Evolutionary conservation across 2,113 vertebrate genomes (phyloP), one percentile per base, ranked within the genome.

Genomic region (Elgaria multicarinata): DNA sequence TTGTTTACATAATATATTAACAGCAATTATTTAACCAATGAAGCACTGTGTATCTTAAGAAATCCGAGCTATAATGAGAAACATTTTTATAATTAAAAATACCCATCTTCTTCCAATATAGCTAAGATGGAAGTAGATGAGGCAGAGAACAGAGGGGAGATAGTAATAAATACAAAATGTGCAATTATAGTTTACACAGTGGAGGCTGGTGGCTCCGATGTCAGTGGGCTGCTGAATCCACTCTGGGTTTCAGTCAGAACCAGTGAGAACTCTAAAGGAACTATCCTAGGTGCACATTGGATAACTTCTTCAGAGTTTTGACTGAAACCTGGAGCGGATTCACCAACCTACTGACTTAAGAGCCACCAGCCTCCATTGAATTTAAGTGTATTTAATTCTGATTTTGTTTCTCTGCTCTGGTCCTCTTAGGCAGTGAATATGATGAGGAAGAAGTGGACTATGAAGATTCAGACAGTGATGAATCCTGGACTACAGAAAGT

Each of bases 401-500:
- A 3, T 42, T 91, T 92, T 55, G 3, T 89, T 84, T 90, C 55
- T 18, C 87, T 91, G 10, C 81, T 76, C 50, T 62, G 0, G 6
- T 79, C 91, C 89, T 92, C 66, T 31, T 96, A 99, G 99, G 99
- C 91, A 99, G 99, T 5, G 98, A 99, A 94, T 99, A 99, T 67
- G 99, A 99, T 42, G 99, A 99, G 88, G 98, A 99, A 96, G 99
- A 99, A 89, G 98, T 98, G 85, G 99, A 99, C 93, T 99, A 98
- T 39, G 98, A 99, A 96, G 99, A 99, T 95, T 99, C 99, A 2
- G 99, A 99, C 97, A 99, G 99, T 64, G 98, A 99, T 10, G 98
- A 99, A 94, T 99, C 99, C 67, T 99, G 99, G 99, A 99, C 99
- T 93, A 99, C 98, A 28, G 99, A 99, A 98, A 99, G 98, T 90